These are phyloP conservation scores for Polyergus mexicanus DNA, from an alignment of 1,140 invertebrate species.

Conservation along the genomic window DNA sequence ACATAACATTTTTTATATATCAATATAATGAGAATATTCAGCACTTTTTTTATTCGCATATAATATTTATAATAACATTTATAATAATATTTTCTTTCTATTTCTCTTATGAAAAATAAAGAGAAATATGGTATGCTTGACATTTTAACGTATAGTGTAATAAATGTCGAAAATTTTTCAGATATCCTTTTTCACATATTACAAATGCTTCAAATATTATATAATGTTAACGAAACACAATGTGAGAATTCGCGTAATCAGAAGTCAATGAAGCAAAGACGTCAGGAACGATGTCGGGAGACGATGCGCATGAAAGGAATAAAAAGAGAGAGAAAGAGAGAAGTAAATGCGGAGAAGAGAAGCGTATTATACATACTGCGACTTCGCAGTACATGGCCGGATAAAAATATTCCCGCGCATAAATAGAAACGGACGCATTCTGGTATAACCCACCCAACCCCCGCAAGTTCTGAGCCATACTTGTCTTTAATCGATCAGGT, in stretches of 20 bases:
- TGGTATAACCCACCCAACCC: slow-evolving; percentile 65
- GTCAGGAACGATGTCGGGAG: slow-evolving; percentile 34
- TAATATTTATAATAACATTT: too few relatives aligned
- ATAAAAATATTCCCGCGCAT: slow-evolving; percentile 79
- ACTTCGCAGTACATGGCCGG: slow-evolving; percentile 69
- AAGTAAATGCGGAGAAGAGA: slow-evolving; percentile 34
- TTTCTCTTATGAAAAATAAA: too few relatives aligned
- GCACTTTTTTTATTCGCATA: too few relatives aligned
- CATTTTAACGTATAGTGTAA: not conserved
- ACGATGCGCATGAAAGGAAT: slow-evolving; percentile 8
- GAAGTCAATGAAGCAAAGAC: slow-evolving; percentile 15
- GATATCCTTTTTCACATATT: not conserved
- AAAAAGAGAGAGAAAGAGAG: slow-evolving; percentile 38
- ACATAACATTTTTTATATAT: too few relatives aligned
- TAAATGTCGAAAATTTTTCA: not conserved
- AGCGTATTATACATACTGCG: slow-evolving; percentile 70
- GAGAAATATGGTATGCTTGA: too few relatives aligned
- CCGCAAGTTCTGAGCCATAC: slow-evolving; percentile 75
- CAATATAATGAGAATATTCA: too few relatives aligned
- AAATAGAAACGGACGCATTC: slow-evolving; percentile 73
- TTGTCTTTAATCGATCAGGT: slow-evolving; percentile 77
- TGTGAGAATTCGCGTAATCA: not conserved
- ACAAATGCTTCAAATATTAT: not conserved
- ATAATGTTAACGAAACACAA: slow-evolving; percentile 11
- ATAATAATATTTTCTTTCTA: too few relatives aligned